Percentiles rank a stretch among this genome's conserved stretches.
Conservation (phyloP, 1,140 invertebrate species). For the Drosophila azteca region DNA sequence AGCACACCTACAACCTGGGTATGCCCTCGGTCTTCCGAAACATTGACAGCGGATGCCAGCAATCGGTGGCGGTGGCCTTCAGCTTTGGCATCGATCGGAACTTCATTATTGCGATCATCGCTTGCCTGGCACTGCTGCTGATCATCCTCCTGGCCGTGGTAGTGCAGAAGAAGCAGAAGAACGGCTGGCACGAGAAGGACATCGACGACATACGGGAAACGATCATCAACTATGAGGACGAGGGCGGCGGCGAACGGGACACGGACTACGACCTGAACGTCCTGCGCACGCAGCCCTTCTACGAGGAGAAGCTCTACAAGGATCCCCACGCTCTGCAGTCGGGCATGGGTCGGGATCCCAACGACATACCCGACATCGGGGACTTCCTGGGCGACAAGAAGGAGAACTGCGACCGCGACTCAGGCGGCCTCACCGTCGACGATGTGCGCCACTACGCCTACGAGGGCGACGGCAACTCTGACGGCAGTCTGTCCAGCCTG, state of each 20-base stretch:
- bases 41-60: conserved; percentile 88
- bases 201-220: conserved; percentile 98
- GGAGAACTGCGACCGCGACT: conserved; percentile 94
- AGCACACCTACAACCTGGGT: conserved; percentile 91
- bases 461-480: conserved; percentile 97
- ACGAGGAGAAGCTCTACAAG: conserved; percentile 82
- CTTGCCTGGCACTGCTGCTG: conserved; percentile 90
- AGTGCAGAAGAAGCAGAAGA: conserved; percentile 91
- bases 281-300: conserved; percentile 86
- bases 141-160: conserved; percentile 94
- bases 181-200: conserved; percentile 94
- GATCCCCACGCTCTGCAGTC: conserved; percentile 68
- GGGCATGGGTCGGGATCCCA: conserved; percentile 64
- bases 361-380: conserved; percentile 91
- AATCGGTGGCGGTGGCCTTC: conserved; percentile 88
- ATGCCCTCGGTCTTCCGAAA: conserved; percentile 88
- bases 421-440: conserved; percentile 95
- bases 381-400: conserved; percentile 96
- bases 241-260: conserved; percentile 97
- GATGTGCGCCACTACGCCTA: conserved; percentile 98
- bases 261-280: conserved; percentile 97
- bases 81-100: conserved; percentile 92
- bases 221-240: conserved; percentile 98
- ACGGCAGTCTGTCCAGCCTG: conserved; percentile 95
- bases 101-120: conserved; percentile 92